Base-by-base conservation (phyloP, 2,888 invertebrate genomes). In the Ennomos erosarius region DNA sequence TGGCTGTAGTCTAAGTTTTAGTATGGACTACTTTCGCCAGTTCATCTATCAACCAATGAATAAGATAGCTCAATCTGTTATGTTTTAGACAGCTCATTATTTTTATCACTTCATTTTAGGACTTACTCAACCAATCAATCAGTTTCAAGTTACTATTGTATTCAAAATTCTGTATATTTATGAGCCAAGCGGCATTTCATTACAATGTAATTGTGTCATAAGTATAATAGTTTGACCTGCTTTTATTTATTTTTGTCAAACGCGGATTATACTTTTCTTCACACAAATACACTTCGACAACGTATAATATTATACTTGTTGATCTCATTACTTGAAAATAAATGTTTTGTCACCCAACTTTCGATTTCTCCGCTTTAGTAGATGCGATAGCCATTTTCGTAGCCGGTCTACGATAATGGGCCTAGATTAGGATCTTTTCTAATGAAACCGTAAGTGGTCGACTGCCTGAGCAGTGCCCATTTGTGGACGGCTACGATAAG, bases 391-490 rank as follows among this genome's bases (percentile, higher is more conserved):
- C 90, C 90, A 75, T 88, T 75, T 82, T 71, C 70, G 87, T 76
- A 76, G 71, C 67, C 80, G 79, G 82, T 78, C 77, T 80, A 85
- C 84, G 87, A 87, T 88, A 89, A 87, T 87, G 79, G 85, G 66
- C 74, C 73, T 58, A 83, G 89, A 90, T 90, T 83, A 80, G 74
- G 78, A 90, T 90, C 90, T 78, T 80, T 79, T 79, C 73, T 71
- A 88, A 87, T 80, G 88, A 90, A 90, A 90, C 84, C 81, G 87
- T 82, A 88, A 88, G 88, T 86, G 79, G 78, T 74, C 67, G 72
- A 69, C 75, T 72, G 26, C 26, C 26, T 26, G 26, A 71, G 74
- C 62, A 67, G 68, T 70, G 68, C 65, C 83, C 79, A 76, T 85
- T 82, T 83, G 74, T 52, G 78, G 80, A 34, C 55, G 60, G 68